phyloP scores from a whole-genome alignment of 2,797 vertebrate species.

The Sebastolobus altivelis region DNA sequence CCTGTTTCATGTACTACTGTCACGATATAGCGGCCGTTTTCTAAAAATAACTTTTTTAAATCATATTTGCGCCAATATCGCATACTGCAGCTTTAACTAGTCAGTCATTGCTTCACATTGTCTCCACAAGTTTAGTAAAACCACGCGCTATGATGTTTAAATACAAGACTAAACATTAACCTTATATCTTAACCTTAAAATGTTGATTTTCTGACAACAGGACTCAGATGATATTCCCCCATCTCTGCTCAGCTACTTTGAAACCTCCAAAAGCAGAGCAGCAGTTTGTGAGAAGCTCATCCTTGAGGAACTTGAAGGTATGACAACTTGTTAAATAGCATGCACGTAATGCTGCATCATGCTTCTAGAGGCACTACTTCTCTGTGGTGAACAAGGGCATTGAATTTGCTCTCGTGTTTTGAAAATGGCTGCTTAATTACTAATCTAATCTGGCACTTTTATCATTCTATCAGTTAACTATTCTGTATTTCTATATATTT shows the following conservation, averaged over 20 bases:
- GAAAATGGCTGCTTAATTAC: not conserved
- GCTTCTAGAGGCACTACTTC: not conserved
- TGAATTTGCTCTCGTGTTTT: not conserved
- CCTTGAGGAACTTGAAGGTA: slow-evolving; percentile 84
- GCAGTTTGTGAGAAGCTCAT: slow-evolving; percentile 85
- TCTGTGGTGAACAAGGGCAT: not conserved
- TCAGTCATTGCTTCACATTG: too few species aligned
- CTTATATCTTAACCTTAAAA: not conserved
- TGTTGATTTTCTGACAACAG: slow-evolving; percentile 66
- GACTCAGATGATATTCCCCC: slow-evolving; percentile 83
- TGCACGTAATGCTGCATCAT: not conserved
- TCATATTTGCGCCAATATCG: too few species aligned
- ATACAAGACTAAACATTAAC: not conserved
- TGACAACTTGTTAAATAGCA: not conserved
- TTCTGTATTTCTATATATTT: not conserved
- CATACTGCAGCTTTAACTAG: too few species aligned
- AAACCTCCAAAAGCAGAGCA: slow-evolving; percentile 83
- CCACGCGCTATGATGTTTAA: not conserved
- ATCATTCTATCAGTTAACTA: not conserved
- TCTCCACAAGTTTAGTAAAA: not conserved
- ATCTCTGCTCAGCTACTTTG: slow-evolving; percentile 87
- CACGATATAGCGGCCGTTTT: too few species aligned
- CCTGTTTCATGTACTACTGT: too few species aligned
- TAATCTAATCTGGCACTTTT: not conserved
- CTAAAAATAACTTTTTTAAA: too few species aligned